Evolutionary conservation across 1,140 invertebrate genomes (phyloP).

Genomic region (Steinernema feltiae): DNA sequence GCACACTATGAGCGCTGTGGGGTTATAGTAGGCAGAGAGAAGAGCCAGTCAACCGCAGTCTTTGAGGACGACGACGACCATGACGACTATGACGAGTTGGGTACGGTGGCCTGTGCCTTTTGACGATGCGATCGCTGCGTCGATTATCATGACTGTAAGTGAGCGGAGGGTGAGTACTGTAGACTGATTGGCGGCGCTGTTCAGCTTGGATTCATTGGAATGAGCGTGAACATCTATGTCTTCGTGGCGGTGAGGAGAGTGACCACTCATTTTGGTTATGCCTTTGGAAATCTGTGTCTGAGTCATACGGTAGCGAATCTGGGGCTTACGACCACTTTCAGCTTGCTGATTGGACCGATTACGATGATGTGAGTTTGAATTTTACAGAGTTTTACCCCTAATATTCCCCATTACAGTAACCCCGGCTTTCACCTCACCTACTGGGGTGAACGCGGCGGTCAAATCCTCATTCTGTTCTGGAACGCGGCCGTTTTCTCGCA

Average conservation of each 20-base stretch:
- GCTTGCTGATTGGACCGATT: background rate
- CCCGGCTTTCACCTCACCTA: background rate
- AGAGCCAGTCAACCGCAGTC: too few relatives aligned
- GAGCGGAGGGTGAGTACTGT: background rate
- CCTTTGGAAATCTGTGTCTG: background rate
- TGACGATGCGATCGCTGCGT: background rate
- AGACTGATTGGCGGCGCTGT: background rate
- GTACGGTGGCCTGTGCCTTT: background rate
- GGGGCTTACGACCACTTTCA: background rate
- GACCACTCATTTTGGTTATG: background rate
- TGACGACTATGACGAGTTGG: background rate
- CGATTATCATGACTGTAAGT: background rate
- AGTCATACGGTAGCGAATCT: conserved; percentile 11
- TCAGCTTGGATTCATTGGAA: background rate
- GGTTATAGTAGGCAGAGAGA: too few relatives aligned
- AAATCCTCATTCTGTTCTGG: background rate
- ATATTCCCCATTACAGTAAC: background rate
- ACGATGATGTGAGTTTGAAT: background rate
- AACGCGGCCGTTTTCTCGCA: background rate
- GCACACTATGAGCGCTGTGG: background rate
- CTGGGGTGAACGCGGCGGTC: background rate
- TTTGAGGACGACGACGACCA: background rate
- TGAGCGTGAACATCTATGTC: background rate
- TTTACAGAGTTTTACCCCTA: background rate
- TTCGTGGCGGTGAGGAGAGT: background rate